phyloP scores from a whole-genome alignment of 2,113 vertebrate genomes.

The Melospiza melodia region DNA sequence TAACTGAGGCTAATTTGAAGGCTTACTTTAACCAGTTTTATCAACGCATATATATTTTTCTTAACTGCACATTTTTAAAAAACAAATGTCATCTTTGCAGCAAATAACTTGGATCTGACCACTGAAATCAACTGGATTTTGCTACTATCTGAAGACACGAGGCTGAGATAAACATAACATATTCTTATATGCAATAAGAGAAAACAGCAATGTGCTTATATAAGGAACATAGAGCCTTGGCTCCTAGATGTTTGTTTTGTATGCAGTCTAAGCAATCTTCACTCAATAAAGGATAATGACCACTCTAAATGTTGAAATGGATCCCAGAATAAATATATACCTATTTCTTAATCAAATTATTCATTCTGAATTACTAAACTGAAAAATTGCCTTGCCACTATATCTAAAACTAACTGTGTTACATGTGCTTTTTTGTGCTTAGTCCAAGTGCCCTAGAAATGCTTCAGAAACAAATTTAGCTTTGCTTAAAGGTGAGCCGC shows the following conservation, averaged over 20 bases:
- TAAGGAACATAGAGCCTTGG: neutral
- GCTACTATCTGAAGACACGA: neutral
- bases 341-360: neutral
- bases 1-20: neutral
- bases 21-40: neutral
- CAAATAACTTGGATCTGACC: neutral
- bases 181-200: neutral
- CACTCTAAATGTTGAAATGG: neutral
- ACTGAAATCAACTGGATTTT: neutral
- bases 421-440: neutral
- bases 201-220: neutral
- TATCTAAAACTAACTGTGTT: neutral
- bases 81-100: neutral
- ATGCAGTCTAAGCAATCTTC: neutral
- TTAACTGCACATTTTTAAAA: neutral
- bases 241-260: neutral
- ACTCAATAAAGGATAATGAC: neutral
- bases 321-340: neutral
- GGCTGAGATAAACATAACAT: neutral
- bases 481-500: neutral
- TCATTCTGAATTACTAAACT: neutral
- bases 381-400: neutral
- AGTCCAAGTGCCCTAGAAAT: neutral
- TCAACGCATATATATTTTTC: rapidly evolving
- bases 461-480: neutral